These are phyloP conservation scores for Cydia splendana DNA, from an alignment of 1,140 invertebrate genomes.

Conservation along the genomic window DNA sequence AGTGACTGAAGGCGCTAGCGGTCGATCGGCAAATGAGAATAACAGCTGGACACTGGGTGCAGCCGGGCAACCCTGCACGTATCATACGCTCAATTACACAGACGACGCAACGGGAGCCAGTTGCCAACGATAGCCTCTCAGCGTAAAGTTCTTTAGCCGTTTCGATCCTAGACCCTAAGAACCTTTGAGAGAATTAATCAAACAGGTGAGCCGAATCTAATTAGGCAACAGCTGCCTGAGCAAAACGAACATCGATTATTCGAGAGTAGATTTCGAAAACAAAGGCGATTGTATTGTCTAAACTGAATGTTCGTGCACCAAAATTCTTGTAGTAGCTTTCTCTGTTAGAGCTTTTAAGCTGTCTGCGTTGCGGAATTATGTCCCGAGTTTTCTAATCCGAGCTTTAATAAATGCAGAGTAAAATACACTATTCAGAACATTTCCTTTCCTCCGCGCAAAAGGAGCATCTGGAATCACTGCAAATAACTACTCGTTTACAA, in stretches of 20 bases:
- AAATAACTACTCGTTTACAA: conserved; percentile 41
- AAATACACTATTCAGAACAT: conserved; percentile 40
- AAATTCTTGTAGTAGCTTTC: conserved; percentile 8
- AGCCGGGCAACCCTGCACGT: conserved; percentile 55
- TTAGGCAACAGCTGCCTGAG: conserved; percentile 40
- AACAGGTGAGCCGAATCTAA: conserved; percentile 44
- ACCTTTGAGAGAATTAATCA: conserved; percentile 39
- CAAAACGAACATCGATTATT: conserved; percentile 37
- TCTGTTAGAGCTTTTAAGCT: conserved; percentile 15
- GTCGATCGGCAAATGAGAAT: conserved; percentile 1
- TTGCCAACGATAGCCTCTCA: conserved; percentile 35
- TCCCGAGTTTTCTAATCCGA: background rate
- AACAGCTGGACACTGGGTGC: conserved; percentile 44
- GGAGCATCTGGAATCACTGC: conserved; percentile 44
- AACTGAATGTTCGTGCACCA: background rate
- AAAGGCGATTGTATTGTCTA: conserved; percentile 8
- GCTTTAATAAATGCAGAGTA: conserved; percentile 12
- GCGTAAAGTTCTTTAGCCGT: conserved; percentile 3
- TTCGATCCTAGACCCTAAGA: conserved; percentile 15
- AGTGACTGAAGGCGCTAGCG: background rate
- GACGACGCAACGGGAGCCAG: conserved; percentile 37
- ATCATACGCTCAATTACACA: conserved; percentile 70
- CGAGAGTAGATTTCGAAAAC: conserved; percentile 4
- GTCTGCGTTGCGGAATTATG: conserved; percentile 12
- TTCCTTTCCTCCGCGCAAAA: conserved; percentile 32